A percentile compares a stretch with the other conserved stretches of the same genome.
These are phyloP conservation scores for Papilio demoleus DNA, from an alignment of 2,888 invertebrate species.

Conservation along the genomic window DNA sequence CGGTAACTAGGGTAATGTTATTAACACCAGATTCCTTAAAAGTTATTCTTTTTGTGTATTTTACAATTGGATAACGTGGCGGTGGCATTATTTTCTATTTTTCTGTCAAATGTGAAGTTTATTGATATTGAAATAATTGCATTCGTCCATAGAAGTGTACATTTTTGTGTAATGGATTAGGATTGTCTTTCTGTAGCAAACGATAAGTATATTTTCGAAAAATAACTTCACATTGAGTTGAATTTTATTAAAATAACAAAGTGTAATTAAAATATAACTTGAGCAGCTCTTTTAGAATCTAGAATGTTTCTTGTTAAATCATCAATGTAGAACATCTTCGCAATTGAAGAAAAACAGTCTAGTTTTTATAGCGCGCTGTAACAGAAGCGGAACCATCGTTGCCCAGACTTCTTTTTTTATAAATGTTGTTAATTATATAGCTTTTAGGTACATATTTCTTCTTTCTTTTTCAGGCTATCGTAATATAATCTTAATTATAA, in stretches of 20 bases:
- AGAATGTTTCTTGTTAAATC: not conserved
- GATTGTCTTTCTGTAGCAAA: too few species aligned
- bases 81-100: not conserved
- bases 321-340: not conserved
- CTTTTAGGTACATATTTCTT: too few species aligned
- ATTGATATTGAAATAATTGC: too few species aligned
- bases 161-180: too few species aligned
- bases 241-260: not conserved
- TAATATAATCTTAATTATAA: not conserved
- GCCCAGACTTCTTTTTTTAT: not conserved
- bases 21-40: not conserved
- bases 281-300: not conserved
- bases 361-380: conserved; percentile 19
- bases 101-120: not conserved
- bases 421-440: too few species aligned
- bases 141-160: too few species aligned
- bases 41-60: not conserved
- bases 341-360: conserved; percentile 26
- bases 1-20: too few species aligned
- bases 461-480: too few species aligned
- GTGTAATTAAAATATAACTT: not conserved
- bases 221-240: not conserved
- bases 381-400: too few species aligned
- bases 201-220: too few species aligned
- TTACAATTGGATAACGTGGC: not conserved